Evolutionary conservation across 2,113 vertebrate genomes (phyloP), one percentile per base, ranked within the genome.

Genomic region (Bombycilla garrulus): DNA sequence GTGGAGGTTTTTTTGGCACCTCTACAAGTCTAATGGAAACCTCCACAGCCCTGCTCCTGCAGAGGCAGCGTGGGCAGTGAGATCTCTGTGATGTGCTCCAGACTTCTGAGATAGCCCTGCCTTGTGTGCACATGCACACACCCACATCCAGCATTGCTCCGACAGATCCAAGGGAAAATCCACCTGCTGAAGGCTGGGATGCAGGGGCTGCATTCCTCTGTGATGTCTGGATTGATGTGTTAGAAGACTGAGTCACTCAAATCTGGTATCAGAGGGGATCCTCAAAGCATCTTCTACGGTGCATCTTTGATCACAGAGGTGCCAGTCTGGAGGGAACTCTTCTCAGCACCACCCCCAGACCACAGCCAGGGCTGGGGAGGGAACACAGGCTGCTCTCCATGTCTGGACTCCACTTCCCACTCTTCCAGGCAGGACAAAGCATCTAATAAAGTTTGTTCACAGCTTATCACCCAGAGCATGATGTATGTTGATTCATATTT

Each of bases 11-110:
- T 24, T 88, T 56, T 88, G 73, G 88, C 78, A 85, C n/a, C 64
- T 85, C 23, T 72, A 20, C 73, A 82, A 81, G 31, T 61, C 73
- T 82, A 29, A 79, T 65, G 61, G 93, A 81, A 91, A 87, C 72
- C 70, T 79, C 45, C 57, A 14, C 57, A 92, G 53, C 44, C 21
- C 48, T 71, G 40, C 24, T 92, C 19, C 76, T 66, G 51, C 80
- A 83, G 26, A 65, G 64, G 44, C 51, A 42, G 29, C 0, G 0
- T 28, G 19, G 35, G 72, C 35, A 77, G 84, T 60, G 64, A 77
- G 51, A 73, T 51, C 26, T 87, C 72, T 67, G 42, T 45, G 40
- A 44, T 69, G 40, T 36, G 53, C n/a, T 60, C 60, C 86, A 48
- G 40, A 9, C 15, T 40, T 35, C 54, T 1, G 4, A 66, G 58